Percentiles rank a stretch among this genome's conserved stretches.
Conservation (phyloP, 2,797 vertebrate genomes). For the Manis javanica region DNA sequence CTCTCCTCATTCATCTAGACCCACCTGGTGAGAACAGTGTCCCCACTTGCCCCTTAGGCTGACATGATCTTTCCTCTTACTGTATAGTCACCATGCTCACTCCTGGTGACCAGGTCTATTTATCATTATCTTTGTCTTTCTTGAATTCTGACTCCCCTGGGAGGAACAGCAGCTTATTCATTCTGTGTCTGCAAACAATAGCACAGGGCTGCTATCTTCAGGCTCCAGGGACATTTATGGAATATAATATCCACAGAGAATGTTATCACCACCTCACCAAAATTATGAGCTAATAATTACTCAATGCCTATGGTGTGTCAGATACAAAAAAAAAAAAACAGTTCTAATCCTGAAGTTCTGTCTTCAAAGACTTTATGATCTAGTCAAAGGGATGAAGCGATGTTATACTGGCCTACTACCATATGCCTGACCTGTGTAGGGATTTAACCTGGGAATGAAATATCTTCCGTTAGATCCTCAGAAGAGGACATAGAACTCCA, state of each 20-base stretch:
- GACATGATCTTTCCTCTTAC: neutral
- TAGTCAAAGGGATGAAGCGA: neutral
- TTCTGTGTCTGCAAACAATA: neutral
- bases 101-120: neutral
- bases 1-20: neutral
- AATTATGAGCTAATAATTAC: neutral
- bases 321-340: neutral
- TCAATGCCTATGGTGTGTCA: neutral
- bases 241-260: neutral
- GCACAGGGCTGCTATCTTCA: neutral
- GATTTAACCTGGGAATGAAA: neutral
- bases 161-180: neutral
- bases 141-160: neutral
- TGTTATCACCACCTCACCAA: neutral
- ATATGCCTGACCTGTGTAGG: neutral
- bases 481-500: neutral
- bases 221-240: neutral
- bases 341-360: neutral
- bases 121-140: neutral
- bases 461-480: neutral
- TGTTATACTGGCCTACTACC: neutral
- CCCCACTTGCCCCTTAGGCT: neutral
- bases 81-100: neutral
- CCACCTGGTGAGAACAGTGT: neutral
- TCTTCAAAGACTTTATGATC: neutral